phyloP scores from a whole-genome alignment of 2,888 invertebrate species.

The Pemphredon lugubris region DNA sequence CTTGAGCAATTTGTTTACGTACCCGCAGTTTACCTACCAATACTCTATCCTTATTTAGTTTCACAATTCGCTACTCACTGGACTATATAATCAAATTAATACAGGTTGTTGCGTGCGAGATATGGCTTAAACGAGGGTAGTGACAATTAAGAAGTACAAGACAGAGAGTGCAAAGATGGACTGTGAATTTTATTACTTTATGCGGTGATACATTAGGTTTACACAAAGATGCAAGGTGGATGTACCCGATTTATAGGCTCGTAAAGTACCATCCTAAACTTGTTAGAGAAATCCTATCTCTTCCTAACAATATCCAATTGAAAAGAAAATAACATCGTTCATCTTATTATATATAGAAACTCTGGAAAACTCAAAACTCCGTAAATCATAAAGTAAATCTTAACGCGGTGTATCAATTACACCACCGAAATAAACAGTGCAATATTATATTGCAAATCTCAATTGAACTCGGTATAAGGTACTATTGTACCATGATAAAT shows the following conservation, averaged over 20 bases:
- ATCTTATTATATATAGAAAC: constrained; percentile 13
- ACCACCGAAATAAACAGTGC: constrained; percentile 19
- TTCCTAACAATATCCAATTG: constrained; percentile 26
- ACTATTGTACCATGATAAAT: constrained; percentile 25
- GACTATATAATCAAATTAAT: constrained; percentile 48
- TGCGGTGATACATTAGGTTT: constrained; percentile 66
- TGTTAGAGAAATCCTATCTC: constrained; percentile 30
- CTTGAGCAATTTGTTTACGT: constrained; percentile 61
- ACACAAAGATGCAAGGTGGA: constrained; percentile 60
- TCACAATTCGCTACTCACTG: constrained; percentile 54
- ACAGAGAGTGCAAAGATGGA: constrained; percentile 58
- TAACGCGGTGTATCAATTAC: constrained; percentile 20
- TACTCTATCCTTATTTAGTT: constrained; percentile 54
- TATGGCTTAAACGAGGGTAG: constrained; percentile 60
- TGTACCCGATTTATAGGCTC: constrained; percentile 31
- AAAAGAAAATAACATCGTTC: constrained; percentile 26
- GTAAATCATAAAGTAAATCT: constrained; percentile 37
- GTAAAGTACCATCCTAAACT: constrained; percentile 43
- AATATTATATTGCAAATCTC: constrained; percentile 26
- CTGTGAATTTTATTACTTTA: constrained; percentile 70
- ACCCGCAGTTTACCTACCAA: constrained; percentile 73
- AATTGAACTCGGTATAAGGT: constrained; percentile 22
- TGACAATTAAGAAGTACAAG: constrained; percentile 60
- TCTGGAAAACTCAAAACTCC: constrained; percentile 31
- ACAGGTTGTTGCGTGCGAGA: constrained; percentile 37